phyloP scores from a whole-genome alignment of 1,140 invertebrate genomes.

The Ridgeia piscesae region DNA sequence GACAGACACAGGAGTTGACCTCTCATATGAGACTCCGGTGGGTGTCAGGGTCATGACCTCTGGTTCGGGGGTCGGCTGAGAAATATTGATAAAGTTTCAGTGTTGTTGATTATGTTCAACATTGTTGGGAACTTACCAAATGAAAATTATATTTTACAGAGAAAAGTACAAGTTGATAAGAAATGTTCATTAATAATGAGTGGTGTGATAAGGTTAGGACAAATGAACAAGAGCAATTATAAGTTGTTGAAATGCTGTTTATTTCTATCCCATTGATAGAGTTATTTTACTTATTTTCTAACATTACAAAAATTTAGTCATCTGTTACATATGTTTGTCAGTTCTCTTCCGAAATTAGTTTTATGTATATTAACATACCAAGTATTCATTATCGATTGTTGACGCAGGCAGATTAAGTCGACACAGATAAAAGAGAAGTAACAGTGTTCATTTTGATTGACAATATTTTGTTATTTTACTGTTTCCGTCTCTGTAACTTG shows the following conservation, averaged over 20 bases:
- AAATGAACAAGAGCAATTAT: background rate
- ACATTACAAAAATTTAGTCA: background rate
- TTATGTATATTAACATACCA: no score
- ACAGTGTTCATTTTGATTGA: no score
- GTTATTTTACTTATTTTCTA: background rate
- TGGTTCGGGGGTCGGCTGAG: no score
- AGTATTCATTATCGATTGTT: no score
- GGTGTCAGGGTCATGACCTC: constrained; percentile 29
- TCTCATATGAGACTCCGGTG: constrained; percentile 79
- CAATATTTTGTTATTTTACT: background rate
- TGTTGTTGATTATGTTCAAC: background rate
- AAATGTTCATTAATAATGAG: no score
- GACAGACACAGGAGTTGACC: constrained; percentile 80
- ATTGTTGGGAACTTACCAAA: no score
- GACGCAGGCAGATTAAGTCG: no score
- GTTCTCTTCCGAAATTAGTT: background rate
- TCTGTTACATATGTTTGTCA: background rate
- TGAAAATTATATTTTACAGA: no score
- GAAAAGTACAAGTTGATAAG: no score
- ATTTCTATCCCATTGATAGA: background rate
- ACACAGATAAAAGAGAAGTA: no score
- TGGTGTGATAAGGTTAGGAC: background rate
- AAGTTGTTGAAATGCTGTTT: background rate
- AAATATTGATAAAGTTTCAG: background rate
- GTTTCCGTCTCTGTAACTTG: background rate